Evolutionary conservation across 2,888 invertebrate genomes (phyloP), one percentile per base, ranked within the genome.

Genomic region (Drosophila affinis): DNA sequence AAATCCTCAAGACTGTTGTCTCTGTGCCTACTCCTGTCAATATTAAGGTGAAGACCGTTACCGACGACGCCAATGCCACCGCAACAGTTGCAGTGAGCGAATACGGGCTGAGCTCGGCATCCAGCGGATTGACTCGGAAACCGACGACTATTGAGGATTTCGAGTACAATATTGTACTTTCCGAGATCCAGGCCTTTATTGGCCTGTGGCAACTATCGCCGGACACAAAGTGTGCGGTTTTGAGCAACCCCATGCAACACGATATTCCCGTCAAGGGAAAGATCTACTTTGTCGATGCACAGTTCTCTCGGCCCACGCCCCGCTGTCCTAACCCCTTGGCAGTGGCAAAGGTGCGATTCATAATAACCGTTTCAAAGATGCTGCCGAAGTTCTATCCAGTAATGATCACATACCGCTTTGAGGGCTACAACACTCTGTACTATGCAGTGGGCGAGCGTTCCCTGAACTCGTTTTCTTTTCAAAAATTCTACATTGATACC

Each of bases 261-360:
- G 51, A 77, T 2, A 64, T 81, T 0, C 63, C 71, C 4, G n/a
- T 77, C 0, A 81, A 82, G 57, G 91, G 88, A 4, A 64, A 59
- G 3, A 84, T 79, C 32, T 79, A 84, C 62, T 89, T 79, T 68
- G 78, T 89, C 14, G 90, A 91, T 62, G 91, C 88, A 0, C 81
- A 88, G 48, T 91, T 91, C 60, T 91, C 91, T 4, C 83, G 87
- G 5, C 91, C 91, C 9, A 91, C 89, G 9, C 77, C 78, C 7
- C 75, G 76, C 18, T 91, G 91, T 46, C 91, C 91, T 3, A 91
- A 91, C 75, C 91, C 91, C 0, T 59, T 90, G 70, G 89, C 90
- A 6, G 90, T 91, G 29, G 91, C 91, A 46, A 89, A 85, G 62
- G 91, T 90, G n/a, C 88, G 87, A n/a, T 91, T 91, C 56, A 73